Evolutionary conservation across 2,888 invertebrate genomes (phyloP), one percentile per base, ranked within the genome.

Genomic region (Mesorhabditis belari): DNA sequence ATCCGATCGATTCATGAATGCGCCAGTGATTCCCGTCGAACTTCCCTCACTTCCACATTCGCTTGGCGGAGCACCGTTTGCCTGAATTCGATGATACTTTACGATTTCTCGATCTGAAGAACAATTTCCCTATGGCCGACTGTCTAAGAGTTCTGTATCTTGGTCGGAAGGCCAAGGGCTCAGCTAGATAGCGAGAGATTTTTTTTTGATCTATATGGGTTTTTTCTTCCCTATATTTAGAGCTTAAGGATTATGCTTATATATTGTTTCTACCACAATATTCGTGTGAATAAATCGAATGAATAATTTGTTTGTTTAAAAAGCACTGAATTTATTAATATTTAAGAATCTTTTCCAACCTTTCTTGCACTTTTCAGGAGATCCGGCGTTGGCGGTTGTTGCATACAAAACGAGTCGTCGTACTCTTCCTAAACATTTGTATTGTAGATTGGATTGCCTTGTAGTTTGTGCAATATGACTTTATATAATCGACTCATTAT

Each of bases 331-430:
- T 29, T 49, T 17, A 6, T 49, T 17, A 62, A 12, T n/a, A 54
- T 12, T 25, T 54, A 9, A 5, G 6, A 26, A 25, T 17, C 6
- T 25, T 24, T 6, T 27, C 23, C 25, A 54, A 53, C 55, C 29
- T 55, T 58, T 50, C 69, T 55, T 6, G 73, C 71, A 21, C 66
- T 65, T 60, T 72, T 71, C 49, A 75, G 61, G 35, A 76, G 61
- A 54, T 75, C 76, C 2, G 76, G 73, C 5, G 76, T 75, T 17
- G 75, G 69, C 44, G 75, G 75, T 52, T 70, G 70, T 3, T 58
- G 70, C 21, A 71, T 56, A 55, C 70, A 67, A 0, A 65, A 64
- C 12, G 64, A 65, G 23, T 75, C 74, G 35, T 73, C 74, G 29
- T 71, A 9, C 26, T 55, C 25, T n/a, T 55, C 28, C 23, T 55